Evolutionary conservation across 2,888 invertebrate species (phyloP).

Genomic region (Agrochola lota): DNA sequence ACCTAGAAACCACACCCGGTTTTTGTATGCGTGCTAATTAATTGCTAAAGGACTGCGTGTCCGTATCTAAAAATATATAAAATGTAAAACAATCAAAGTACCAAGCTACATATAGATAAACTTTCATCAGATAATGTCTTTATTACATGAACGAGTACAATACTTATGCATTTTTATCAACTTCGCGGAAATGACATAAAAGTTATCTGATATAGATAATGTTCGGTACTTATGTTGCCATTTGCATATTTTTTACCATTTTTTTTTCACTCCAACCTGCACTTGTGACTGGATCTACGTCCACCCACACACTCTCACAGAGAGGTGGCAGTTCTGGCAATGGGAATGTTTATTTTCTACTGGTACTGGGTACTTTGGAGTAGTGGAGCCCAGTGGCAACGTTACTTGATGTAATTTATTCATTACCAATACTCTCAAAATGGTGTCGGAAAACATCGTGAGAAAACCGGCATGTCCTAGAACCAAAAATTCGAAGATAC

Average conservation of each 20-base stretch:
- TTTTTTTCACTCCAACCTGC: background rate
- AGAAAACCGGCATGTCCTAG: background rate
- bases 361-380: background rate
- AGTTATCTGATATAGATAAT: background rate
- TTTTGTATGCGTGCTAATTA: background rate
- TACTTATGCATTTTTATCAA: slow-evolving; percentile 14
- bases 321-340: background rate
- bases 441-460: background rate
- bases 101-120: background rate
- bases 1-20: background rate
- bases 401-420: no score
- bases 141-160: background rate
- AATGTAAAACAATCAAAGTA: background rate
- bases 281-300: background rate
- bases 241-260: background rate
- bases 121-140: slow-evolving; percentile 2
- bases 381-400: no score
- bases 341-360: background rate
- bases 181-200: background rate
- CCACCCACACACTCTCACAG: background rate
- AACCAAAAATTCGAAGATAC: background rate
- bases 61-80: background rate
- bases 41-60: background rate
- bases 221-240: background rate
- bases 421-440: background rate